phyloP scores from a whole-genome alignment of 2,113 vertebrate genomes.

The Himantopus leucocephalus region DNA sequence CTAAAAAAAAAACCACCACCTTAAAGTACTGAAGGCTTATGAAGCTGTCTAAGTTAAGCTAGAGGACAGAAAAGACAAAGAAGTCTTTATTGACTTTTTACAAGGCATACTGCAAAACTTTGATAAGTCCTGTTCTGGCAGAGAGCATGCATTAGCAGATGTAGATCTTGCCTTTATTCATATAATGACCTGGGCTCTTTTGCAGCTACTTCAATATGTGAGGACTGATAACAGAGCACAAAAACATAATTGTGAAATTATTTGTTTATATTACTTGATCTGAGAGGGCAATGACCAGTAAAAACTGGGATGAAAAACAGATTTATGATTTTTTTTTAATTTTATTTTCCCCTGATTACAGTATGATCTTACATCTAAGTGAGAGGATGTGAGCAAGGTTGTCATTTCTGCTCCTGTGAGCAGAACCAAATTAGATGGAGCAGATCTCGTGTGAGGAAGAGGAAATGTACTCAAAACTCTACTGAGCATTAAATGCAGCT shows the following conservation, averaged over 20 bases:
- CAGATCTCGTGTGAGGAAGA: not conserved
- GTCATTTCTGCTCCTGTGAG: not conserved
- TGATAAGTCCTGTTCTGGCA: not conserved
- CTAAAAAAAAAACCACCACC: not conserved
- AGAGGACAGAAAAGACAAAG: not conserved
- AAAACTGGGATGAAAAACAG: not conserved
- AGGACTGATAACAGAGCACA: slow-evolving; percentile 6
- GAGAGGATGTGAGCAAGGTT: not conserved
- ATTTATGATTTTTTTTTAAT: not conserved
- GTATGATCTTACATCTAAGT: not conserved
- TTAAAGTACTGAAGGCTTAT: not conserved
- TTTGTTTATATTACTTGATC: slow-evolving; percentile 4
- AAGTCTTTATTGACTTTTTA: not conserved
- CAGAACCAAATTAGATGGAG: not conserved
- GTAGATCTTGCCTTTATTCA: not conserved
- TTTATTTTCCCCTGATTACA: not conserved
- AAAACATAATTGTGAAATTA: not conserved
- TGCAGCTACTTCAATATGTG: not conserved
- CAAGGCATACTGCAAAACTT: not conserved
- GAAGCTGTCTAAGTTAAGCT: not conserved
- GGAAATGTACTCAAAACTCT: not conserved
- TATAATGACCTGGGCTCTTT: not conserved
- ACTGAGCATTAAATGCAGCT: not conserved
- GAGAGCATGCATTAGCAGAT: not conserved
- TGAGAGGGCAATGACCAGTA: not conserved